These are phyloP conservation scores for Phoronis australis DNA, from an alignment of 2,888 invertebrate genomes.

Conservation along the genomic window DNA sequence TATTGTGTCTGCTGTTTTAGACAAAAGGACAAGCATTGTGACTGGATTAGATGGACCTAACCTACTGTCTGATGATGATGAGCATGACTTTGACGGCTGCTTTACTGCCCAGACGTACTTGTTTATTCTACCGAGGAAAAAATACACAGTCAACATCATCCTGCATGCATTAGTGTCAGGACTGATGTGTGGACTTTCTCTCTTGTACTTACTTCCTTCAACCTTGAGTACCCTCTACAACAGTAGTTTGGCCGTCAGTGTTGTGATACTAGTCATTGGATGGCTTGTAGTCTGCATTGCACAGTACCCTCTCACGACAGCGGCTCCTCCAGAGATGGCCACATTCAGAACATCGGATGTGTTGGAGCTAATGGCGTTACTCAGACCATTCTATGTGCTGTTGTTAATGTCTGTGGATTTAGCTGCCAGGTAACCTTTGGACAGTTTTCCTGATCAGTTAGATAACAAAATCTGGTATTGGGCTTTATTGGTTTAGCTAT, in stretches of 20 bases:
- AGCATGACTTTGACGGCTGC: conserved; percentile 42
- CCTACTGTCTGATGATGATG: conserved; percentile 39
- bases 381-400: conserved; percentile 41
- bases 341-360: conserved; percentile 40
- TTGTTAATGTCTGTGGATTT: conserved; percentile 35
- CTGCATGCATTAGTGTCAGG: conserved; percentile 37
- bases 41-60: background rate
- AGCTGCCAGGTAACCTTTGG: conserved; percentile 29
- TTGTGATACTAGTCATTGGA: conserved; percentile 36
- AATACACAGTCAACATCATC: conserved; percentile 36
- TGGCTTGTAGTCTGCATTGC: conserved; percentile 43
- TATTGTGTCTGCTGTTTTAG: conserved; percentile 29
- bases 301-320: conserved; percentile 42
- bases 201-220: conserved; percentile 38
- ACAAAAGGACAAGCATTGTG: conserved; percentile 14
- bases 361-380: conserved; percentile 36
- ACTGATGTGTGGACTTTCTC: conserved; percentile 31
- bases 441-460: too few relatives aligned
- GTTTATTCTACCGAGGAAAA: conserved; percentile 42
- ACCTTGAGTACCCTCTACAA: conserved; percentile 34
- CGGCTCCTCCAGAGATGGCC: conserved; percentile 44
- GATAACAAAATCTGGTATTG: too few relatives aligned
- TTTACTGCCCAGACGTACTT: conserved; percentile 42
- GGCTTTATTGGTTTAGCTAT: too few relatives aligned
- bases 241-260: conserved; percentile 32